Evolutionary conservation across 2,888 invertebrate genomes (phyloP).

Genomic region (Nebria salina): DNA sequence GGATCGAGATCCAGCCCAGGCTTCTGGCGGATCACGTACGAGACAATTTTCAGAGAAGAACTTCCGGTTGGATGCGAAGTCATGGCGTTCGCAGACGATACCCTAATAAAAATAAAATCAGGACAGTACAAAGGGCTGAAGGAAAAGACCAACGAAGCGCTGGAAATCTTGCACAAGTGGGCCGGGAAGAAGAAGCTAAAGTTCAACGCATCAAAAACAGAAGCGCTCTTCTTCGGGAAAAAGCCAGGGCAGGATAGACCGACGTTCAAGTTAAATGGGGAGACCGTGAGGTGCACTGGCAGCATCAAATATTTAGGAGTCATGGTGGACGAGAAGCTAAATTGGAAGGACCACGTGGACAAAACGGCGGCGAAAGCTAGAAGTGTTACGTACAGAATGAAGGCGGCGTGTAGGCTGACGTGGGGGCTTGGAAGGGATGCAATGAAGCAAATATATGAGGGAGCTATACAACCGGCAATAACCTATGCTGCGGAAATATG

Average conservation of each 20-base stretch:
- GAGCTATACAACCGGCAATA: background rate
- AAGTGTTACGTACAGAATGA: background rate
- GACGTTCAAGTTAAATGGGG: background rate
- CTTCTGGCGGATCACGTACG: slow-evolving; percentile 31
- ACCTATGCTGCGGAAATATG: background rate
- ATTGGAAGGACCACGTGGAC: background rate
- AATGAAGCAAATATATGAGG: background rate
- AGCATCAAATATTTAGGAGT: background rate
- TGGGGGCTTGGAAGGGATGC: background rate
- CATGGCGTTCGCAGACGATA: background rate
- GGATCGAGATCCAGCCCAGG: slow-evolving; percentile 40
- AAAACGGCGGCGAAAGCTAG: background rate
- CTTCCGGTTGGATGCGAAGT: slow-evolving; percentile 29
- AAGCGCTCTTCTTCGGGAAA: background rate
- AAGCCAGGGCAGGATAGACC: background rate
- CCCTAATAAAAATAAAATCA: slow-evolving; percentile 2
- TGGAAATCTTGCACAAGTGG: background rate
- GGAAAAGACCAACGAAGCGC: background rate
- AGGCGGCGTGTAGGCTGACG: background rate
- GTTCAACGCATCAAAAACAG: slow-evolving; percentile 38
- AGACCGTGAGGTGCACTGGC: background rate
- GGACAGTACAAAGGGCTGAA: background rate
- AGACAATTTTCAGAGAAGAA: slow-evolving; percentile 24
- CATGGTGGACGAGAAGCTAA: background rate
- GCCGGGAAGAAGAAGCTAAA: background rate